Evolutionary conservation across 2,888 invertebrate genomes (phyloP).

Genomic region (Litoditis marina): DNA sequence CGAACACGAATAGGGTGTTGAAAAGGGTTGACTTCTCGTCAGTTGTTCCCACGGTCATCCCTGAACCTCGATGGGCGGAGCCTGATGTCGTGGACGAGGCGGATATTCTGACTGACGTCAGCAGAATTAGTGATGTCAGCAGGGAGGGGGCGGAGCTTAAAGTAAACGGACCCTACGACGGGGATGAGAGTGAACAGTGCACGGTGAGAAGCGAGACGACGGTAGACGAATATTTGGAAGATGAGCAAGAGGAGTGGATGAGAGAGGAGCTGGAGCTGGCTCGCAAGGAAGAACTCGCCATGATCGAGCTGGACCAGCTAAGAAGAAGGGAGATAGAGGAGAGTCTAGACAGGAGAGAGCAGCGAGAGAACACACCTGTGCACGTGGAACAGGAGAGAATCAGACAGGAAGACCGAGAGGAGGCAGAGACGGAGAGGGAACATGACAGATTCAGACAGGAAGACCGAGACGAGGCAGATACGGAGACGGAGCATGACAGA

Average conservation of each 20-base stretch:
- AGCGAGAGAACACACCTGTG: not conserved
- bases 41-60: constrained; percentile 21
- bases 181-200: constrained; percentile 32
- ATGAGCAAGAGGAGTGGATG: constrained; percentile 22
- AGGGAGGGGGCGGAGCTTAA: constrained; percentile 9
- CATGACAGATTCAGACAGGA: too few relatives aligned
- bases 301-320: constrained; percentile 14
- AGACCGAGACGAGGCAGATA: not conserved
- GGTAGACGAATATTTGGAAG: constrained; percentile 8
- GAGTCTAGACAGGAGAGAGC: not conserved
- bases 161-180: constrained; percentile 22
- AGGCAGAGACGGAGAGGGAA: not conserved
- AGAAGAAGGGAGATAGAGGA: not conserved
- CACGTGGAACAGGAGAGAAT: not conserved
- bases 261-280: constrained; percentile 26
- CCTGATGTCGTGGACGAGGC: constrained; percentile 42
- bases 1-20: constrained; percentile 16
- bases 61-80: constrained; percentile 26
- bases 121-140: constrained; percentile 13
- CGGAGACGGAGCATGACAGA: not conserved
- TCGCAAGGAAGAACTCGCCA: constrained; percentile 19
- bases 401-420: constrained; percentile 1
- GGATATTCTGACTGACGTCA: constrained; percentile 39
- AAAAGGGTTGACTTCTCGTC: constrained; percentile 34
- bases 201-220: constrained; percentile 24